Percentiles rank a stretch among this genome's conserved stretches.
phyloP scores from a whole-genome alignment of 2,888 invertebrate species.

The Matsumyia berberina region DNA sequence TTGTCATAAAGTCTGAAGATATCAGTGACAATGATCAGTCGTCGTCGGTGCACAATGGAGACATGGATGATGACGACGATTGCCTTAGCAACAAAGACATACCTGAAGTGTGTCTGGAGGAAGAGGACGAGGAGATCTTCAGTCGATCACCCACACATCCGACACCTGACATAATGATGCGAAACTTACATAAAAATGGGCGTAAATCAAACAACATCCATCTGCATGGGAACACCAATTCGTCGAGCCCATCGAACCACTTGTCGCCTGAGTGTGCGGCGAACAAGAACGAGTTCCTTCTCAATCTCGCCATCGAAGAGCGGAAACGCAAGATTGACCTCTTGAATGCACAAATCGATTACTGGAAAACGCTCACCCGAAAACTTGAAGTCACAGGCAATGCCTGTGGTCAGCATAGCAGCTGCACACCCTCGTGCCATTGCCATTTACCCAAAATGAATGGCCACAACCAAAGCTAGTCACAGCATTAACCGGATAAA shows the following conservation, averaged over 20 bases:
- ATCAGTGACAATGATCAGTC: conserved; percentile 84
- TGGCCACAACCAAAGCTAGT: conserved; percentile 79
- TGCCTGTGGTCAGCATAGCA: conserved; percentile 79
- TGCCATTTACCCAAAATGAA: conserved; percentile 82
- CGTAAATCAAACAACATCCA: conserved; percentile 73
- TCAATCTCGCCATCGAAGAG: conserved; percentile 83
- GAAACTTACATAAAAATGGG: conserved; percentile 32
- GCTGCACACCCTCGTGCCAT: conserved; percentile 80
- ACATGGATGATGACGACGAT: conserved; percentile 81
- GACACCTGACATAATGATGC: conserved; percentile 54
- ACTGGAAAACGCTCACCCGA: conserved; percentile 83
- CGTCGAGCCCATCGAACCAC: conserved; percentile 78
- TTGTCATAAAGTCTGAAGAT: conserved; percentile 84
- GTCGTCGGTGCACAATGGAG: conserved; percentile 79
- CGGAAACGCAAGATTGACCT: conserved; percentile 83
- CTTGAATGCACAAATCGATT: conserved; percentile 83
- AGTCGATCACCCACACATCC: conserved; percentile 78
- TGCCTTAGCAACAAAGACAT: conserved; percentile 83
- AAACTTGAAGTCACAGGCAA: conserved; percentile 79
- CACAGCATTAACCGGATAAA: conserved; percentile 54
- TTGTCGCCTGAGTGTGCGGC: conserved; percentile 46
- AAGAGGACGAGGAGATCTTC: conserved; percentile 82
- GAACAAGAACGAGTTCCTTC: conserved; percentile 81
- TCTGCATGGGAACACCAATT: conserved; percentile 77
- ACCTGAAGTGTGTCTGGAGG: conserved; percentile 83